Percentiles rank a stretch among this genome's conserved stretches.
phyloP scores from a whole-genome alignment of 2,113 vertebrate species.

The Oreotrochilus melanogaster region DNA sequence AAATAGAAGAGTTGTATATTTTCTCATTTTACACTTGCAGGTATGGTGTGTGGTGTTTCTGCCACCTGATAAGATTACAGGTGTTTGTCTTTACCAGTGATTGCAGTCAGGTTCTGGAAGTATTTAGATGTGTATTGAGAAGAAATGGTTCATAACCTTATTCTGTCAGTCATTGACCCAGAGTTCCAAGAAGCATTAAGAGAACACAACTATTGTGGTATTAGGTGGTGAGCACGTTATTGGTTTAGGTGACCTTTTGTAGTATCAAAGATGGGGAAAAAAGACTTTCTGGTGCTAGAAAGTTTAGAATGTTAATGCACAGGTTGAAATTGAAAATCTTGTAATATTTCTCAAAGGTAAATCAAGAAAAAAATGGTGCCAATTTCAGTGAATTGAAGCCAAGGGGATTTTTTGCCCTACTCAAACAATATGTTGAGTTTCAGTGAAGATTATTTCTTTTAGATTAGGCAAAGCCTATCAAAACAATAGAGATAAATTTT shows the following conservation, averaged over 20 bases:
- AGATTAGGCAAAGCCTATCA: background rate
- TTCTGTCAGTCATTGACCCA: background rate
- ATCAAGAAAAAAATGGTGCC: background rate
- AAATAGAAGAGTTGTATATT: background rate
- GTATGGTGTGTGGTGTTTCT: background rate
- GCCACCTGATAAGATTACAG: background rate
- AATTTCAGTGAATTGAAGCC: background rate
- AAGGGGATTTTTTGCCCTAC: accelerated
- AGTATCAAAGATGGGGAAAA: background rate
- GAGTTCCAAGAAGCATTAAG: background rate
- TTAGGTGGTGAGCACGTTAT: background rate
- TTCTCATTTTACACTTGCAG: background rate
- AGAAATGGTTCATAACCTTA: background rate
- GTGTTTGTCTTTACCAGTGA: background rate
- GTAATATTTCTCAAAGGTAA: background rate
- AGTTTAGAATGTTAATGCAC: background rate
- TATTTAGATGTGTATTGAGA: background rate
- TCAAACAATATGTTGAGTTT: background rate
- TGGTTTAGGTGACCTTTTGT: background rate
- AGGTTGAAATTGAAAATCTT: background rate
- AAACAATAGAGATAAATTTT: background rate
- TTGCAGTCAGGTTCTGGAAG: background rate
- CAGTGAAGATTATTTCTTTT: background rate
- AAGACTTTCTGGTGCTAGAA: background rate
- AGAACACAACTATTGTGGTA: background rate